Evolutionary conservation across 2,888 invertebrate species (phyloP), one percentile per base, ranked within the genome.

Genomic region (Leptinotarsa tumamoca): DNA sequence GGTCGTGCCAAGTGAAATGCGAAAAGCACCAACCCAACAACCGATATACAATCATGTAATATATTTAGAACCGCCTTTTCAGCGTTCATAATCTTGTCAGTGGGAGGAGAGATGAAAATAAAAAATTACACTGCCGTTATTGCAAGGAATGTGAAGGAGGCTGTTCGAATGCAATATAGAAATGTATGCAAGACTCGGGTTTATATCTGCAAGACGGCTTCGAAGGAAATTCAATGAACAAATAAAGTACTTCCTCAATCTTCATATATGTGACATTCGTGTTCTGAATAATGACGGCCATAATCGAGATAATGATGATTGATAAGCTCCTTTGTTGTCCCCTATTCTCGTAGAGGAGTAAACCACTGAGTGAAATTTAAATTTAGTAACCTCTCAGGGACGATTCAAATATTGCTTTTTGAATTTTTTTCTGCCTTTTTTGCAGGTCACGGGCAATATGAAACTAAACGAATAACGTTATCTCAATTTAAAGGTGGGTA

Each of bases 161-260:
- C 70, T 51, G 73, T 58, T 61, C 67, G 33, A 74, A 76, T 68
- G 76, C 71, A 52, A 67, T 69, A 72, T 73, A 67, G 67, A 76
- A 72, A 72, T 72, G 58, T 67, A 73, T 73, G 58, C 56, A 14
- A 56, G 49, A 49, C 58, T 56, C 61, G 23, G 70, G 18, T 58
- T 56, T 23, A 50, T 50, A 58, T 27, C 70, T 58, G 70, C n/a
- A 27, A 63, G 63, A 18, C 27, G 63, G 43, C 18, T 58, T 33
- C 33, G 56, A 23, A 33, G 14, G 67, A 68, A 71, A 74, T 71
- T 70, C 67, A 71, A 70, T 74, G 74, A 70, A 74, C 74, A 74
- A 74, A 74, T 74, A 71, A 71, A 68, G 74, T 74, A 68, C 71
- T 74, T 74, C 74, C 74, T 71, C 71, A 74, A 74, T 74, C 74